Evolutionary conservation across 2,888 invertebrate species (phyloP).

Genomic region (Caenorhabditis wallacei): DNA sequence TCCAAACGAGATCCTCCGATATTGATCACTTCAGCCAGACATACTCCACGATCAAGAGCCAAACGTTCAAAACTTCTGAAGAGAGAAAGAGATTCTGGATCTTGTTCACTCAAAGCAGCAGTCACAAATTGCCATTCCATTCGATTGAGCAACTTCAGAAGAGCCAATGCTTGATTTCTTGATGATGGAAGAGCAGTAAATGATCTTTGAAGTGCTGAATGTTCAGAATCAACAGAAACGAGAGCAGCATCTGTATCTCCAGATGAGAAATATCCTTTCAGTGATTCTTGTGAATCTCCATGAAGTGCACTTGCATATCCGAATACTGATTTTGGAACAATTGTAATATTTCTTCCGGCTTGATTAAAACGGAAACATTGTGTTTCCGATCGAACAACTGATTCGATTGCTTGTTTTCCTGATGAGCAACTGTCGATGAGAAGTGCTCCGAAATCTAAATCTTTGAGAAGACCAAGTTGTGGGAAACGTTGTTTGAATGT

Average conservation of each 20-base stretch:
- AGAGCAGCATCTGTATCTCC: constrained; percentile 75
- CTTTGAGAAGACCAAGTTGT: constrained; percentile 73
- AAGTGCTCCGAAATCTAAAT: constrained; percentile 80
- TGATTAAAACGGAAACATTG: constrained; percentile 80
- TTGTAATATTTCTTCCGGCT: constrained; percentile 80
- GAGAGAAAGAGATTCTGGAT: constrained; percentile 74
- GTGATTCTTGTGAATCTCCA: constrained; percentile 71
- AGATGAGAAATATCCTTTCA: constrained; percentile 77
- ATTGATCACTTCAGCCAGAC: constrained; percentile 78
- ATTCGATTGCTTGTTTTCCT: constrained; percentile 70
- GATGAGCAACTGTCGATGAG: constrained; percentile 80
- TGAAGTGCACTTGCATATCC: constrained; percentile 71
- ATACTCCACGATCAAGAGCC: constrained; percentile 76
- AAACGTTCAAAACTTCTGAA: constrained; percentile 79
- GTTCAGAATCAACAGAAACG: constrained; percentile 75
- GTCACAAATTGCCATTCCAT: constrained; percentile 81
- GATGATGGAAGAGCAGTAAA: constrained; percentile 77
- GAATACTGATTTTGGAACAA: constrained; percentile 79
- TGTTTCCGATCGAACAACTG: constrained; percentile 77
- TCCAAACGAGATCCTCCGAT: constrained; percentile 56
- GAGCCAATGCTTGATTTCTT: constrained; percentile 75
- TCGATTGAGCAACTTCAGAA: constrained; percentile 74
- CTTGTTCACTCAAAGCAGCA: constrained; percentile 76
- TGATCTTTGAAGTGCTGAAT: constrained; percentile 61
- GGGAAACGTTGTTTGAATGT: constrained; percentile 80